A percentile compares a stretch with the other conserved stretches of the same genome.
Evolutionary conservation across 2,888 invertebrate genomes (phyloP).

Genomic region (Chloromyia formosa): DNA sequence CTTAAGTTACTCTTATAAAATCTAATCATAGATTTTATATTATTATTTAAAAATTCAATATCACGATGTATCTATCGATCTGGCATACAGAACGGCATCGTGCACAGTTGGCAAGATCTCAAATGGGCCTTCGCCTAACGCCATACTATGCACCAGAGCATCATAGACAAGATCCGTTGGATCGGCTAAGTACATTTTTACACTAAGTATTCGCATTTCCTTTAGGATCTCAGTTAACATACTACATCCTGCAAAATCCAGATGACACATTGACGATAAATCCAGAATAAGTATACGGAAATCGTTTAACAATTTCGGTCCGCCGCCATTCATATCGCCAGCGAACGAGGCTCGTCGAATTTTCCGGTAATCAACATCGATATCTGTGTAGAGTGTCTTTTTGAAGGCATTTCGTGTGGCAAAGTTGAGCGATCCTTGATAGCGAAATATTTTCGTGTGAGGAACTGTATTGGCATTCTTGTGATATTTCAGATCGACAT

Average conservation of each 20-base stretch:
- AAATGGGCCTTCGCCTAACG: slow-evolving; percentile 61
- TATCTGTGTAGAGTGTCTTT: slow-evolving; percentile 65
- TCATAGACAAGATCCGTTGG: slow-evolving; percentile 66
- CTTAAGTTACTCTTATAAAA: neutral
- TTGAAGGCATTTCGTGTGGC: slow-evolving; percentile 70
- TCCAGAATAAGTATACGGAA: slow-evolving; percentile 67
- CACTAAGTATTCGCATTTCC: slow-evolving; percentile 66
- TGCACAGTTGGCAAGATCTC: slow-evolving; percentile 71
- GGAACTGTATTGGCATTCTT: slow-evolving; percentile 71
- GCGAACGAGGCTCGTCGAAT: slow-evolving; percentile 51
- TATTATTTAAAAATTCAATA: slow-evolving; percentile 6
- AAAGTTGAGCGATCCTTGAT: slow-evolving; percentile 74
- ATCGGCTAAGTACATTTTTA: slow-evolving; percentile 67
- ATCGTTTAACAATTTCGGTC: slow-evolving; percentile 19
- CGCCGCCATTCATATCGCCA: slow-evolving; percentile 25
- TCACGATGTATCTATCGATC: slow-evolving; percentile 51
- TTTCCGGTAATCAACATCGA: slow-evolving; percentile 65
- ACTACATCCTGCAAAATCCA: slow-evolving; percentile 73
- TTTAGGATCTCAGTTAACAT: slow-evolving; percentile 66
- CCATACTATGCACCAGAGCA: slow-evolving; percentile 60
- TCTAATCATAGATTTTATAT: neutral
- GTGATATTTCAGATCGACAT: slow-evolving; percentile 72
- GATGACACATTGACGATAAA: slow-evolving; percentile 70
- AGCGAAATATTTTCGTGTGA: slow-evolving; percentile 74
- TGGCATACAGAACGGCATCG: slow-evolving; percentile 69